Evolutionary conservation across 2,888 invertebrate species (phyloP), one percentile per base, ranked within the genome.

Genomic region (Nudaria mundana): DNA sequence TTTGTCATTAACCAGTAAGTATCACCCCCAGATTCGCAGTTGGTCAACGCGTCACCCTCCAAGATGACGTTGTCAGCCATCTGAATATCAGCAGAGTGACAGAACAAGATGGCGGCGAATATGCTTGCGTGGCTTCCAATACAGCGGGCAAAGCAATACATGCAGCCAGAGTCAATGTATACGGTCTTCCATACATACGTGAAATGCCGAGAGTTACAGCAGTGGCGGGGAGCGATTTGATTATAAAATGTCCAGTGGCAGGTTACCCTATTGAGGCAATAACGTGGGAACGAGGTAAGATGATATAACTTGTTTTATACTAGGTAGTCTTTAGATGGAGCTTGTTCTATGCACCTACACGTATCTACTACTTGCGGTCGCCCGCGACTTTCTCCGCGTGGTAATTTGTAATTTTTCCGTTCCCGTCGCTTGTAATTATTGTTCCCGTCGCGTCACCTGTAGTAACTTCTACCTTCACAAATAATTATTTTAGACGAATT

Each of bases 31-130:
- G 97, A 68, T 96, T 96, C 81, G 92, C 97, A 66, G 96, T 96
- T 42, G 97, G 97, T 20, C 96, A 97, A 78, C 96, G 97, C 84
- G 96, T 97, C 53, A 97, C 96, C 12, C 92, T 96, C 28, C 96
- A 96, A 84, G 97, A 96, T 71, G 96, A 96, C 80, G 97, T 97
- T 48, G 96, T 97, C 77, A 96, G 96, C 71, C 96, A 97, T 87
- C 94, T 97, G 52, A 97, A 97, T 90, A 93, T 97, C 68, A 95
- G 95, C 65, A 92, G 94, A 50, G 93, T 96, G 48, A 94, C 95
- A 64, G 95, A 95, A 57, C 96, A 96, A 89, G 97, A 97, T 81
- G 96, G 97, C 44, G 97, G 97, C 15, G 95, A 96, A 68, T 97
- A 96, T 74, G 93, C 94, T 23, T 97, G 97, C 72, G 92, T 93